Percentiles rank a stretch among this genome's conserved stretches.
These are phyloP conservation scores for Diachasma alloeum DNA, from an alignment of 1,140 invertebrate genomes.

Conservation along the genomic window DNA sequence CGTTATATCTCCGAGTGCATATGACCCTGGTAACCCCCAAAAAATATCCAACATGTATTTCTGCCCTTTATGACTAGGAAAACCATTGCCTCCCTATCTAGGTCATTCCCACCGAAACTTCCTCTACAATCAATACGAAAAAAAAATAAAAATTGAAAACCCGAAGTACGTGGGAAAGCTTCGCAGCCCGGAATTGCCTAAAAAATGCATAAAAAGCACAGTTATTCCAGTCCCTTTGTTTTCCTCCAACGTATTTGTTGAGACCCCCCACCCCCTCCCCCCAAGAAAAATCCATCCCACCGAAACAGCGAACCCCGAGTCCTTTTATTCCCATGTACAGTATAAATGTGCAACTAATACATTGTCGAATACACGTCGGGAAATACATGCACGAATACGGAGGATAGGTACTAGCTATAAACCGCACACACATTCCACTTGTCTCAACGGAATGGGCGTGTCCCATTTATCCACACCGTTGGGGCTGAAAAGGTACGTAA, in stretches of 20 bases:
- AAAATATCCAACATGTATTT: no score
- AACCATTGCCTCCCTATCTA: no score
- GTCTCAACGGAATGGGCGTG: conserved; percentile 29
- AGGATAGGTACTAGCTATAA: neutral
- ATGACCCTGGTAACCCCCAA: no score
- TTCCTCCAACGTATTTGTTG: neutral
- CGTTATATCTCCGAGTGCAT: no score
- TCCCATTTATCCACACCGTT: conserved; percentile 39
- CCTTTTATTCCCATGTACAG: neutral
- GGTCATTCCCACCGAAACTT: no score
- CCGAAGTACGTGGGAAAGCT: conserved; percentile 4
- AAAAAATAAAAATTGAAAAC: no score
- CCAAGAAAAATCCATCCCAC: neutral
- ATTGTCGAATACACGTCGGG: neutral
- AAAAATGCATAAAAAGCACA: neutral
- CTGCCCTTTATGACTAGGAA: no score
- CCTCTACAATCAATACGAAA: no score
- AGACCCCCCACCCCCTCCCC: neutral
- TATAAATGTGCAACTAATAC: conserved; percentile 1
- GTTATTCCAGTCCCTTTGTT: neutral
- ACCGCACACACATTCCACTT: conserved; percentile 14
- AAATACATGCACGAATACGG: neutral
- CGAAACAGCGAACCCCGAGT: neutral
- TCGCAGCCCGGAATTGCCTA: neutral
- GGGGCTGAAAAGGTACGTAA: neutral